Conservation (phyloP, 2,888 invertebrate genomes). For the Macrophya alboannulata region DNA sequence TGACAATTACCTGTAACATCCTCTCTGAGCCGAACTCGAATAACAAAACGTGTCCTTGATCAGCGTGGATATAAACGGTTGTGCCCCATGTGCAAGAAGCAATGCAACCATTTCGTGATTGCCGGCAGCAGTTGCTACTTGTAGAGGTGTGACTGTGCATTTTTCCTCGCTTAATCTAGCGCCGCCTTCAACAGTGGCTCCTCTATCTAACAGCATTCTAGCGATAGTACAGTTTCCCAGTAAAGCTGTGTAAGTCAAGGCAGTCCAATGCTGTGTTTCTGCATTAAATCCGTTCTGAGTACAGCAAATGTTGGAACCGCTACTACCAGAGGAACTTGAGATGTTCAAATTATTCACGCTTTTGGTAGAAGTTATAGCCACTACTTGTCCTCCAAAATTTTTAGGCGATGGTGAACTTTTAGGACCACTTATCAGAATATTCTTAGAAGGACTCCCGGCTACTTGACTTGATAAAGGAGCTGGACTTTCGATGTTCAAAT, state of each 20-base stretch:
- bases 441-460: constrained; percentile 69
- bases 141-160: constrained; percentile 93
- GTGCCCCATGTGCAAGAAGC: constrained; percentile 91
- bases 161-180: constrained; percentile 92
- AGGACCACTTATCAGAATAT: constrained; percentile 61
- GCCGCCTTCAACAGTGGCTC: constrained; percentile 93
- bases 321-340: constrained; percentile 58
- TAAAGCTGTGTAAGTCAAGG: constrained; percentile 91
- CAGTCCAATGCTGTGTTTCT: constrained; percentile 93
- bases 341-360: constrained; percentile 56
- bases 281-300: constrained; percentile 76
- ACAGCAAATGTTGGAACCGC: constrained; percentile 59
- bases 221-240: constrained; percentile 82
- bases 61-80: constrained; percentile 93
- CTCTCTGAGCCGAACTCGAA: constrained; percentile 92
- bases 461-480: constrained; percentile 76
- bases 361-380: constrained; percentile 43
- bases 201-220: constrained; percentile 88
- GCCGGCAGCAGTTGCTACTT: constrained; percentile 92
- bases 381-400: constrained; percentile 81
- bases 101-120: constrained; percentile 91
- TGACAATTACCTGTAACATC: constrained; percentile 86
- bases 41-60: constrained; percentile 93
- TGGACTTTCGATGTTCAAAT: constrained; percentile 91
- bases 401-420: constrained; percentile 74